Base-by-base conservation (phyloP, 2,888 invertebrate species). In the Sicus ferrugineus region DNA sequence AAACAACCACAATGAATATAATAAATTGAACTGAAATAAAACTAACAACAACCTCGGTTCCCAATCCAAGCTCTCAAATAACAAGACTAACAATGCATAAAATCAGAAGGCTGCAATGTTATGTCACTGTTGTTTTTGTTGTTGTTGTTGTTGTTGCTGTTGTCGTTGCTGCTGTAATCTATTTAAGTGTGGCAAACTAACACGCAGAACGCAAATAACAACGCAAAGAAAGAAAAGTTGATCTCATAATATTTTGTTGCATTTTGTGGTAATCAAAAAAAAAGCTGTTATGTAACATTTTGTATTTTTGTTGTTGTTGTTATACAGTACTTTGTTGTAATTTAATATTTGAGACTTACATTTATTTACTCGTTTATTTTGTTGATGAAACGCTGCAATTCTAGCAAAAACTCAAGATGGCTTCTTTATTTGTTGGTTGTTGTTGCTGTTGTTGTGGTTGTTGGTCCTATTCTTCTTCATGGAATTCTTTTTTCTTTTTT, bases 1-100 rank as follows among this genome's bases (percentile, higher is more conserved):
- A n/a, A 31, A 63, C 30, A 50, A 64, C n/a, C 28, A 66, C 42
- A 14, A 66, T 56, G 34, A 26, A 16, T 19, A 34, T 50, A 21
- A 59, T 28, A 61, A 46, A 11, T 61, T 9, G 16, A 48, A 19
- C 46, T 30, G 30, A 19, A 30, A 1, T 48, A 67, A 58, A 11
- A 58, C 16, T 1, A 42, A 52, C 42, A 67, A 56, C 66, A 52
- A n/a, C 50, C n/a, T 16, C 54, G 28, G 21, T 26, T 52, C 21
- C 11, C 19, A 26, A 54, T 23, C 54, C 3, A 28, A 54, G 9
- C 54, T 28, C 54, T 54, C 54, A 54, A 54, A 54, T 54, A 54
- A 28, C 59, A 59, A 59, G 9, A 46, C 3, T 23, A 67, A 59
- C 21, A 23, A 48, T 16, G 46, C 46, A 59, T 21, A n/a, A 62